Evolutionary conservation across 2,888 invertebrate species (phyloP).

Genomic region (Drosophila barbarae): DNA sequence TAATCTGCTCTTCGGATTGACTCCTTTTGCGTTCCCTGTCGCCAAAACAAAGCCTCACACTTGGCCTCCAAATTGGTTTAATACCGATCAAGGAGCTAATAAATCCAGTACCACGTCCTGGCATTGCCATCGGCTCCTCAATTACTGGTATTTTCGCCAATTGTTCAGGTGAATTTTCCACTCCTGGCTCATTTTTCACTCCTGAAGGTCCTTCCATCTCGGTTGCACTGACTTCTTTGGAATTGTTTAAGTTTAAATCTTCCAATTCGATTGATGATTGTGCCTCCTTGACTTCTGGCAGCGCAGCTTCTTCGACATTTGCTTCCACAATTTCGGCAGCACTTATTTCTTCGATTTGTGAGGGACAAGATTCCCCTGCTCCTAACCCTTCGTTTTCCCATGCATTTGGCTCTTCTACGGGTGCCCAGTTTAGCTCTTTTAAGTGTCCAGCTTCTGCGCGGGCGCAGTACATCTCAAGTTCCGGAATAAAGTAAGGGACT

Average conservation of each 20-base stretch:
- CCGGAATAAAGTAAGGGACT: slow-evolving; percentile 23
- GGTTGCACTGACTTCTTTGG: neutral
- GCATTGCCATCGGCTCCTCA: neutral
- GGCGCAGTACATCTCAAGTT: slow-evolving; percentile 13
- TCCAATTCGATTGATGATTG: neutral
- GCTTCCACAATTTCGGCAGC: neutral
- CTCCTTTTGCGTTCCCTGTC: neutral
- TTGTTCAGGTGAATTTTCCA: neutral
- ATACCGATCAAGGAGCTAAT: slow-evolving; percentile 6
- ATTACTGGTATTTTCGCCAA: neutral
- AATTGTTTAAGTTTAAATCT: neutral
- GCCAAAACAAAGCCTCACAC: slow-evolving; percentile 11
- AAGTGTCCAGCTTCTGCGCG: neutral
- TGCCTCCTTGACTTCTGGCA: neutral
- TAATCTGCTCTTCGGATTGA: too few relatives aligned
- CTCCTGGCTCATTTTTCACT: neutral
- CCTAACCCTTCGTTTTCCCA: neutral
- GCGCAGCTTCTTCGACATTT: neutral
- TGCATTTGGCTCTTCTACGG: neutral
- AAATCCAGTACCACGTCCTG: neutral
- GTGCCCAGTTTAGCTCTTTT: neutral
- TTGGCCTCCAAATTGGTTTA: slow-evolving; percentile 7
- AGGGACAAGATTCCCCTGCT: neutral
- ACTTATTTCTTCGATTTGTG: neutral
- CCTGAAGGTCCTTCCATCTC: neutral